Evolutionary conservation across 2,113 vertebrate species (phyloP).

Genomic region (Beaufortia kweichowensis): DNA sequence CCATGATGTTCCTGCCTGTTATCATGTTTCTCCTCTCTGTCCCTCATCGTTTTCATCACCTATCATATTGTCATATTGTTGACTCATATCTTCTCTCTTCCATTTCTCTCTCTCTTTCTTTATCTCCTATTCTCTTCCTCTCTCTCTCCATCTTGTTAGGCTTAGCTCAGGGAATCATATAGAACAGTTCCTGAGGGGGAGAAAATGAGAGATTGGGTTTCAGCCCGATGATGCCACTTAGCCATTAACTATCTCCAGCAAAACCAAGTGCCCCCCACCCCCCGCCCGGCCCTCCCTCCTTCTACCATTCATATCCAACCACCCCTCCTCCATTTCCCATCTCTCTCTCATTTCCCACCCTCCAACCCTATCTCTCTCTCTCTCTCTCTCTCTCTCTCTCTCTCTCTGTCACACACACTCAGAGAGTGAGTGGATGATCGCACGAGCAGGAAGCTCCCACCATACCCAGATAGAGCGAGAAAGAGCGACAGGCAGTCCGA

Average conservation of each 20-base stretch:
- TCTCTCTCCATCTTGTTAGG: constrained; percentile 42
- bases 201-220: constrained; percentile 64
- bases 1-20: not conserved
- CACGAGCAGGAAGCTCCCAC: constrained; percentile 55
- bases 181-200: constrained; percentile 58
- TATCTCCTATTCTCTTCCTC: constrained; percentile 40
- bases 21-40: constrained; percentile 11
- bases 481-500: constrained; percentile 72
- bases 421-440: constrained; percentile 59
- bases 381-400: constrained; percentile 38
- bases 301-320: constrained; percentile 60
- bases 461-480: constrained; percentile 49
- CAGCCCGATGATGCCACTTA: constrained; percentile 66
- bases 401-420: constrained; percentile 44
- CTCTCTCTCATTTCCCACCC: constrained; percentile 46
- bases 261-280: constrained; percentile 46
- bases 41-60: constrained; percentile 28
- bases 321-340: constrained; percentile 49
- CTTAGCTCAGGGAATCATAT: constrained; percentile 60
- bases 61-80: constrained; percentile 28
- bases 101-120: constrained; percentile 24
- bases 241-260: constrained; percentile 66
- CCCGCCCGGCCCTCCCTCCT: constrained; percentile 47
- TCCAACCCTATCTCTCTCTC: constrained; percentile 30
- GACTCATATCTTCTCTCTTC: constrained; percentile 34